Base-by-base conservation (phyloP, 2,113 vertebrate genomes). In the Salvelinus fontinalis region DNA sequence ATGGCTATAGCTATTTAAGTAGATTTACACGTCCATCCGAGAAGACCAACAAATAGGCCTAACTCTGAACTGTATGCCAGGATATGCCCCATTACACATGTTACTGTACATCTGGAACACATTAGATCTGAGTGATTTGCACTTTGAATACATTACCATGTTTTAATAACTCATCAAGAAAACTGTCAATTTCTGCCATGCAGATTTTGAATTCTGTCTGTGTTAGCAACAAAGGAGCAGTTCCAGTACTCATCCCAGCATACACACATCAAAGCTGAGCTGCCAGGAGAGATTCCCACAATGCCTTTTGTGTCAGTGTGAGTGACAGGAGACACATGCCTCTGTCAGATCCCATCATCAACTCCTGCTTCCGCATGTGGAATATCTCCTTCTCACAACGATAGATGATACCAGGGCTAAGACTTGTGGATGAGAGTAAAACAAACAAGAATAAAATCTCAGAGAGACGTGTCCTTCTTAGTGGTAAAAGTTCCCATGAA, bases 81-180 rank as follows among this genome's bases (percentile, higher is more conserved):
- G 71, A 73, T 67, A 9, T 14, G 26, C 4, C 8, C 7, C 18
- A 48, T 18, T n/a, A 27, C 67, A 70, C 20, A 51, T 48, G 72
- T 34, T 14, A 66, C 57, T 81, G 54, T 79, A 69, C 70, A 76
- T 77, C 39, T 75, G 83, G 51, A 77, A 73, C 51, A 54, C 60
- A 81, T 79, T 81, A 64, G 54, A n/a, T 79, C 70, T 54, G 57
- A 71, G 51, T 83, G 77, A 79, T 68, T 81, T 27, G 80, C 75
- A 75, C 68, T 60, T 82, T 66, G 85, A 81, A 81, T 82, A 81
- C 76, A 87, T 79, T 81, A 82, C 70, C 82, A 82, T 83, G 76
- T 81, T 75, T 77, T 85, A 74, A 76, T 54, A 44, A 62, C 72
- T 67, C 71, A 83, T 83, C 75, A 73, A 64, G 83, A 75, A 82